Conservation (phyloP, 2,888 invertebrate species). For the Meteorus colon region DNA sequence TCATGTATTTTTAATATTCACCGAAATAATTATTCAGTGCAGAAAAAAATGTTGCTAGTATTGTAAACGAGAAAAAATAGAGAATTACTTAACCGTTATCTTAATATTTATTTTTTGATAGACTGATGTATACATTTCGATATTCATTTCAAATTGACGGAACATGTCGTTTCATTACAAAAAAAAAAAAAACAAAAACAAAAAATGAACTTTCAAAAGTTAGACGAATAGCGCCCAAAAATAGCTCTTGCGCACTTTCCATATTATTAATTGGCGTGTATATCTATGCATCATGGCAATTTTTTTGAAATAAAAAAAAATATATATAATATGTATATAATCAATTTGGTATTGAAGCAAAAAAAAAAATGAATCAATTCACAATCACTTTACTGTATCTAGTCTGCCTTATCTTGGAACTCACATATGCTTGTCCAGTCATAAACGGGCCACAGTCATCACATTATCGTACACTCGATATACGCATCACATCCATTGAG, state of each 20-base stretch:
- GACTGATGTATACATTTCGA: conserved; percentile 29
- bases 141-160: conserved; percentile 11
- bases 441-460: background rate
- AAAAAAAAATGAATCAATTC: background rate
- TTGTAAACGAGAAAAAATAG: background rate
- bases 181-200: conserved; percentile 24
- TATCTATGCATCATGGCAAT: conserved; percentile 8
- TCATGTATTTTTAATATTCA: background rate
- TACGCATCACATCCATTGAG: conserved; percentile 8
- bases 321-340: conserved; percentile 3
- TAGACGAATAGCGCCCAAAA: conserved; percentile 27
- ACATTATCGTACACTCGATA: background rate
- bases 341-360: background rate
- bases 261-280: conserved; percentile 16
- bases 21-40: background rate
- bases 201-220: conserved; percentile 11
- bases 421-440: background rate
- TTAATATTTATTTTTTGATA: conserved; percentile 32
- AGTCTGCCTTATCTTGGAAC: background rate
- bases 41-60: background rate
- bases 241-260: conserved; percentile 9
- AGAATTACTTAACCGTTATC: conserved; percentile 16
- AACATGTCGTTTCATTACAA: conserved; percentile 11
- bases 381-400: background rate
- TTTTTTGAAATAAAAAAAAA: background rate